phyloP scores from a whole-genome alignment of 2,113 vertebrate genomes.

The Seriola aureovittata region DNA sequence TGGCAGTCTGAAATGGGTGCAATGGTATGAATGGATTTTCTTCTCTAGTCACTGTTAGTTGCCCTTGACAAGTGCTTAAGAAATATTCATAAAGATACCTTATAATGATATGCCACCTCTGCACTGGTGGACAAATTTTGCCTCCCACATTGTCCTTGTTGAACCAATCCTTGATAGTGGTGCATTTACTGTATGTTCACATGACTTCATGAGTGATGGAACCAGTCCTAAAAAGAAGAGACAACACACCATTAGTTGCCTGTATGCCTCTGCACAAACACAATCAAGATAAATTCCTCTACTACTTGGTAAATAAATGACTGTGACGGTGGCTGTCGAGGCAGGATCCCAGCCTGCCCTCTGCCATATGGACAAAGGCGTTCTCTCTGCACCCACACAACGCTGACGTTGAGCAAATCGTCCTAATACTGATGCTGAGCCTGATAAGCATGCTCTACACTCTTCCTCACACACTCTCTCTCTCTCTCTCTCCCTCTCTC shows the following conservation, averaged over 20 bases:
- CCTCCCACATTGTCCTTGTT: not conserved
- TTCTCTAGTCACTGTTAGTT: not conserved
- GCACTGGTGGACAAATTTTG: not conserved
- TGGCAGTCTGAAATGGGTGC: not conserved
- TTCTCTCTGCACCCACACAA: conserved; percentile 58
- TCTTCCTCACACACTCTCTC: conserved; percentile 36
- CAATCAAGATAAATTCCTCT: conserved; percentile 31
- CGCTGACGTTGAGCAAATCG: conserved; percentile 60
- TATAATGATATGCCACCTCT: not conserved
- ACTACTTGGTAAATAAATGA: conserved; percentile 37
- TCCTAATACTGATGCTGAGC: conserved; percentile 55
- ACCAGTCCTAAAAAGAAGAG: conserved; percentile 7
- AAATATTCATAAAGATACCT: not conserved
- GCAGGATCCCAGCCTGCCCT: conserved; percentile 44
- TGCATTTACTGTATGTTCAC: not conserved
- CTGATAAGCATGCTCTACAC: conserved; percentile 61
- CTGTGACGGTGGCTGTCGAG: conserved; percentile 49
- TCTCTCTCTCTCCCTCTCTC: not conserved
- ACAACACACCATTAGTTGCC: not conserved
- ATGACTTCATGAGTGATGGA: conserved; percentile 23
- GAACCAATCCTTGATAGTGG: not conserved
- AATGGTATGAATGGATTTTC: not conserved
- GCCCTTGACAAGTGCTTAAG: not conserved
- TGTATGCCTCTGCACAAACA: conserved; percentile 40
- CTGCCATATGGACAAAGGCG: conserved; percentile 59